Base-by-base conservation (phyloP, 2,797 vertebrate genomes). In the Rhyacichthys aspro region DNA sequence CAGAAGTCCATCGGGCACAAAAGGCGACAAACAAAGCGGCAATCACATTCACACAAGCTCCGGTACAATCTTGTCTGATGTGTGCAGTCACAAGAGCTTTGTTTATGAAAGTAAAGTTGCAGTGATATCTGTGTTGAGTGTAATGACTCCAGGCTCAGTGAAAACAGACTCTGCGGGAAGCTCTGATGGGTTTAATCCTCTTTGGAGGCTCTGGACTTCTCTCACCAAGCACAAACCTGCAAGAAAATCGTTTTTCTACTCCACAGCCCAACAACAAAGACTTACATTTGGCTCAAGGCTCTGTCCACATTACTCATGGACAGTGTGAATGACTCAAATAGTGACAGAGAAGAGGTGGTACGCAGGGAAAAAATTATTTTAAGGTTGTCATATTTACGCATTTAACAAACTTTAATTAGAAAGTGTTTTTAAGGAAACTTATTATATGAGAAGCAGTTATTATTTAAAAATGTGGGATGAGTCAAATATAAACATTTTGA, bases 181-280 rank as follows among this genome's bases (percentile, higher is more conserved):
- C 57, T 48, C 37, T 18, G 36, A 43, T 68, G 55, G 37, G 57
- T 83, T 76, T 73, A 70, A 81, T 81, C 70, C 63, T 58, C 55
- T 72, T 49, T 79, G 67, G 58, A 66, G 57, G 55, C 63, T 63
- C 54, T 43, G 58, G 53, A 67, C 59, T 52, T 53, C 36, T 38
- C 44, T 72, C 46, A 49, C 60, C 52, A 49, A 60, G 69, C 64
- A 72, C 56, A 74, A 69, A 65, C 64, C 36, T 44, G 55, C 55
- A 39, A 79, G 74, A 79, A 85, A 85, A 81, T 62, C 14, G 23
- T 74, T 76, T 80, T 72, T 82, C 69, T 81, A 60, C 75, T 55
- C 36, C 37, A 50, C 49, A 70, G 63, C 69, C 60, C 59, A 47
- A 72, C 72, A 54, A 83, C 74, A 82, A 73, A 77, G 55, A 70